Evolutionary conservation across 2,797 vertebrate genomes (phyloP), one percentile per base, ranked within the genome.

Genomic region (Alosa sapidissima): DNA sequence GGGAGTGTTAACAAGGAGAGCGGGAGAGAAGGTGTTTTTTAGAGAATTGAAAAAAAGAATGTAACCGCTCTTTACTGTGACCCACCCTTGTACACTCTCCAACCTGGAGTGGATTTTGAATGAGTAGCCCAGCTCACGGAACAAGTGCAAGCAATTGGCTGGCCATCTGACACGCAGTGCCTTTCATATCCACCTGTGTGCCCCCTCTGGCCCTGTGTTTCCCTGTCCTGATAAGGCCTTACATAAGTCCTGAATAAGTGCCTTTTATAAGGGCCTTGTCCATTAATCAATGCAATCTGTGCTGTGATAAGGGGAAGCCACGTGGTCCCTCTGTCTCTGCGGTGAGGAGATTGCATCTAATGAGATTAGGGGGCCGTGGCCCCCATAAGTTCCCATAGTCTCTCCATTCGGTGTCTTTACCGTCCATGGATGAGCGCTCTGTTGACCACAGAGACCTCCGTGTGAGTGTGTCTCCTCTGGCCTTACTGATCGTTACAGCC

Each of bases 1-100:
- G 83, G 58, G 84, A 72, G 51, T 33, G 48, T 85, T 65, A 81
- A 65, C 52, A 13, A 48, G 33, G 60, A 51, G 48, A 24, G 49
- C 78, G 65, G 36, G 65, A 33, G 82, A 68, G 24, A 28, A 28
- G 14, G 45, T 49, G 7, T 47, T 48, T 47, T 33, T 33, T 28
- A 65, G 62, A 65, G 24, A 65, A n/a, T 7, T 13, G 33, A 33
- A 65, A 65, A n/a, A 65, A 65, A 65, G 9, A 3, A 24, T 65
- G 24, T 21, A 6, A 16, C 28, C 21, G 55, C 55, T 58, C 55
- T 58, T 58, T 6, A 6, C 55, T n/a, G 55, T 58, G 21, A 21
- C 3, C 24, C n/a, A 28, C 21, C n/a, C 21, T 62, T n/a, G 16
- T 54, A 2, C 58, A 62, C 19, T 62, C 58, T 62, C 24, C 24